phyloP scores from a whole-genome alignment of 2,888 invertebrate species.

The Cylindroiulus punctatus region DNA sequence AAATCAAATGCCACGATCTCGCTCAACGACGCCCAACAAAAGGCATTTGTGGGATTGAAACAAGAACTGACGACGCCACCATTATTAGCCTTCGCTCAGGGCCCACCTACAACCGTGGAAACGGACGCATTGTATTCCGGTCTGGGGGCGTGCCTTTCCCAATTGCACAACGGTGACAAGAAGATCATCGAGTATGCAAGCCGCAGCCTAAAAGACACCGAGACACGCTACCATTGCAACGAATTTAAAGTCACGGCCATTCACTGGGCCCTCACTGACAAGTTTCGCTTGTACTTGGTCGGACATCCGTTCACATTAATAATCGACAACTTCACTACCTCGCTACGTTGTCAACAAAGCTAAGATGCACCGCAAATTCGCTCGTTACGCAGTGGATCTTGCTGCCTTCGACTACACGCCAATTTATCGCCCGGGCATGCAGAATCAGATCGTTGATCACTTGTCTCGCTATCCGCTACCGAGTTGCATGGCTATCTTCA shows the following conservation, averaged over 20 bases:
- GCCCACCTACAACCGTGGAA: conserved; percentile 4
- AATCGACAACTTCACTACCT: conserved; percentile 37
- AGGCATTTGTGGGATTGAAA: neutral
- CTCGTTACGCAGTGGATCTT: conserved; percentile 47
- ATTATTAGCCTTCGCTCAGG: neutral
- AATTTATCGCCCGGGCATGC: conserved; percentile 30
- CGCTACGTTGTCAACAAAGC: neutral
- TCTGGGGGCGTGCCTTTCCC: conserved; percentile 50
- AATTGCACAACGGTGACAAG: neutral
- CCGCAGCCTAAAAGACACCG: conserved; percentile 8
- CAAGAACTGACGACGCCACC: neutral
- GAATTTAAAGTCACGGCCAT: conserved; percentile 42
- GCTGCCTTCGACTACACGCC: conserved; percentile 37
- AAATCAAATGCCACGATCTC: neutral
- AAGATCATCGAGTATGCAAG: conserved; percentile 46
- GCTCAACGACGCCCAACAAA: neutral
- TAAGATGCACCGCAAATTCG: conserved; percentile 51
- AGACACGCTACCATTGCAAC: conserved; percentile 41
- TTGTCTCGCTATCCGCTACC: neutral
- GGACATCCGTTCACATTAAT: neutral
- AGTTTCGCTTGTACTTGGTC: conserved; percentile 31
- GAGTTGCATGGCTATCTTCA: neutral
- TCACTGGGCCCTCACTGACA: conserved; percentile 53
- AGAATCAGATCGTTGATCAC: conserved; percentile 35
- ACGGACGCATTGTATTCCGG: conserved; percentile 49